These are phyloP conservation scores for Palythoa grandiflora DNA, from an alignment of 92 coral and sea anemone species.

Conservation along the genomic window DNA sequence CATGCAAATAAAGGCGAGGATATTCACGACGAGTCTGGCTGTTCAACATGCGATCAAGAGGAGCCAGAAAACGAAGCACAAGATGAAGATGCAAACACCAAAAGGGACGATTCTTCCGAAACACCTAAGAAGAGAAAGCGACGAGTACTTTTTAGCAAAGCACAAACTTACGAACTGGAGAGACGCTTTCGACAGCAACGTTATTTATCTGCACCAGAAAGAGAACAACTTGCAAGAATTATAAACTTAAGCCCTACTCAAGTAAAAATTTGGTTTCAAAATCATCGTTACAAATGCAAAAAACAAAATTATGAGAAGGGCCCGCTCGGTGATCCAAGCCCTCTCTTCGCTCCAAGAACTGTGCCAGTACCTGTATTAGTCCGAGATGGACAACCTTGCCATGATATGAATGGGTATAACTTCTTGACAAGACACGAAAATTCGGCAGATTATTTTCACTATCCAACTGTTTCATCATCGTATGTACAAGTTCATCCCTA, in stretches of 20 bases:
- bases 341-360: conserved; percentile 91
- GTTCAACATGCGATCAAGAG: conserved; percentile 71
- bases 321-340: conserved; percentile 75
- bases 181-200: conserved; percentile 97
- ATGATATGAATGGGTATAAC: conserved; percentile 78
- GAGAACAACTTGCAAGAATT: conserved; percentile 96
- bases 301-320: conserved; percentile 95
- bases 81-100: conserved; percentile 55
- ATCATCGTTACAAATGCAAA: conserved; percentile 99
- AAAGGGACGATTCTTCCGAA: conserved; percentile 77
- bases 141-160: conserved; percentile 95
- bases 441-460: conserved; percentile 84
- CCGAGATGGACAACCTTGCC: conserved; percentile 94
- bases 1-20: conserved; percentile 33
- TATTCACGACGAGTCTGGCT: conserved; percentile 35
- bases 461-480: conserved; percentile 80
- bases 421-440: conserved; percentile 71
- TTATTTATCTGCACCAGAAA: conserved; percentile 97
- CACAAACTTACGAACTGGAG: conserved; percentile 98
- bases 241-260: conserved; percentile 98
- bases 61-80: conserved; percentile 65
- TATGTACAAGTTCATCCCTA: conserved; percentile 71
- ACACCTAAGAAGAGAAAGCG: conserved; percentile 98
- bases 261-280: conserved; percentile 99
- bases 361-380: conserved; percentile 90